Percentiles rank a stretch among this genome's conserved stretches.
phyloP scores from a whole-genome alignment of 2,113 vertebrate genomes.

The Epinephelus fuscoguttatus region DNA sequence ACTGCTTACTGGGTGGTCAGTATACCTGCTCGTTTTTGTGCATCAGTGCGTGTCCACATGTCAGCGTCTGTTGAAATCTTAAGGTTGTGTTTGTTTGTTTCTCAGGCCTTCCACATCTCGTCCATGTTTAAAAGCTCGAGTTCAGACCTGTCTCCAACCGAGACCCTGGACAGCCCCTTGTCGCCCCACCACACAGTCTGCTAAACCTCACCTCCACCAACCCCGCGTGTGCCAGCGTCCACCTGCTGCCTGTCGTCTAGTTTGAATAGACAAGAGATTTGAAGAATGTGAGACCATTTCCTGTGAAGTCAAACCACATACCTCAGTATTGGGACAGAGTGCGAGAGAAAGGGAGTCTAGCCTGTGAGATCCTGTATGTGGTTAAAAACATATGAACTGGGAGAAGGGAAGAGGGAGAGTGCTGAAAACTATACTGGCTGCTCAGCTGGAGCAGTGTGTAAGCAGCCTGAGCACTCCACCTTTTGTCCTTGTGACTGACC shows the following conservation, averaged over 20 bases:
- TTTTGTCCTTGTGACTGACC: slow-evolving; percentile 34
- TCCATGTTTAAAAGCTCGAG: slow-evolving; percentile 78
- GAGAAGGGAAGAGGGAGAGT: slow-evolving; percentile 5
- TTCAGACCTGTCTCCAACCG: slow-evolving; percentile 28
- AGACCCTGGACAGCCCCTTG: slow-evolving; percentile 68
- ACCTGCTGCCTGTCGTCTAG: slow-evolving; percentile 31
- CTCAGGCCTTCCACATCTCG: slow-evolving; percentile 83
- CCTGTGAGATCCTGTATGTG: slow-evolving; percentile 23
- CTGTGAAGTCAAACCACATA: slow-evolving; percentile 72
- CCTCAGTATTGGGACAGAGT: slow-evolving; percentile 56
- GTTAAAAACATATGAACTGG: slow-evolving; percentile 22
- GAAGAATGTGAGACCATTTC: slow-evolving; percentile 72
- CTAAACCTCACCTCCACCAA: slow-evolving; percentile 57
- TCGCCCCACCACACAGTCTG: slow-evolving; percentile 79
- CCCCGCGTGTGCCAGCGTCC: background rate
- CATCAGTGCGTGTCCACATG: slow-evolving; percentile 7
- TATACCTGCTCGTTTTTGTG: slow-evolving; percentile 46
- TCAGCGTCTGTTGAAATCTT: slow-evolving; percentile 20
- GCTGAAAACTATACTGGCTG: background rate
- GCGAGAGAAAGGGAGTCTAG: background rate
- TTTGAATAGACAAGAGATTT: slow-evolving; percentile 34
- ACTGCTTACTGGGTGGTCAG: slow-evolving; percentile 89
- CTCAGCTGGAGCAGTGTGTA: background rate
- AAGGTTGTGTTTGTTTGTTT: slow-evolving; percentile 42
- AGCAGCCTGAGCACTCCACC: slow-evolving; percentile 4